These are phyloP conservation scores for Sebastes steindachneri DNA, from an alignment of 2,797 vertebrate species.

Conservation along the genomic window DNA sequence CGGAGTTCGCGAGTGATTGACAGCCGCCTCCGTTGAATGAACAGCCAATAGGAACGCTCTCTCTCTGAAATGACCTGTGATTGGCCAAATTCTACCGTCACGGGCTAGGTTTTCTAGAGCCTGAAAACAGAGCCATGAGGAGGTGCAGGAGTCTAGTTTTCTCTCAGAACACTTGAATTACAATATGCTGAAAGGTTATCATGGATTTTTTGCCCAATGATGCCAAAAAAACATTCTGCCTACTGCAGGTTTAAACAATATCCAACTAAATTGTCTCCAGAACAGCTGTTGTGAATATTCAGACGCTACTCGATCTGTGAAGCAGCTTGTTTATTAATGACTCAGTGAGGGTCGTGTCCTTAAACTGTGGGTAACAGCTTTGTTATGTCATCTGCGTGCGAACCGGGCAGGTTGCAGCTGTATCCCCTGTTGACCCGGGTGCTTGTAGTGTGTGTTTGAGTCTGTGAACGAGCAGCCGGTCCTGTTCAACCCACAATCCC, in stretches of 20 bases:
- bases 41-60: too few species aligned
- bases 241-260: neutral
- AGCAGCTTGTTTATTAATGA: slow-evolving; percentile 45
- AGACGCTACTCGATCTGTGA: neutral
- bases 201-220: too few species aligned
- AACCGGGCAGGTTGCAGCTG: slow-evolving; percentile 30
- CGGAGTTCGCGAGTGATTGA: too few species aligned
- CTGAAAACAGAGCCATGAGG: too few species aligned
- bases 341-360: slow-evolving; percentile 31
- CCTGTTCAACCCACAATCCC: neutral
- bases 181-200: too few species aligned
- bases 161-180: too few species aligned
- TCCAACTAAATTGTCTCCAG: neutral
- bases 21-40: too few species aligned
- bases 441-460: slow-evolving; percentile 19
- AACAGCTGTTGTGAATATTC: neutral
- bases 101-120: too few species aligned
- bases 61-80: too few species aligned
- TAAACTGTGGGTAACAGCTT: slow-evolving; percentile 29
- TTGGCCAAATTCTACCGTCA: too few species aligned
- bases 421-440: slow-evolving; percentile 34
- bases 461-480: slow-evolving; percentile 17
- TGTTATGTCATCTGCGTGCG: slow-evolving; percentile 42
- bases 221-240: too few species aligned
- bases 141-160: too few species aligned